Evolutionary conservation across 92 coral and sea anemone species (phyloP).

Genomic region (Phenganax marumi): DNA sequence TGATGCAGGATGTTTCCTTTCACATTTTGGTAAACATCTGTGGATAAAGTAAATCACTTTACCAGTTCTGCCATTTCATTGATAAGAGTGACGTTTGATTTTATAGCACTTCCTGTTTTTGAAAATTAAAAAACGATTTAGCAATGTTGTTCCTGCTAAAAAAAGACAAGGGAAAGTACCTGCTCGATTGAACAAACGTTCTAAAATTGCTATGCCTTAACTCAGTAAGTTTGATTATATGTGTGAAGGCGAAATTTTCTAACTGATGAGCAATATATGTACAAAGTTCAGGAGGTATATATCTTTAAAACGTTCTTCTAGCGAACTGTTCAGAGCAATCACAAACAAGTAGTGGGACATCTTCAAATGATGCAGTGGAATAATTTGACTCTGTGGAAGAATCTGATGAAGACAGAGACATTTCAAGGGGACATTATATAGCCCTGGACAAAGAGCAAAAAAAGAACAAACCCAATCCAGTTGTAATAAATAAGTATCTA

Average conservation of each 20-base stretch:
- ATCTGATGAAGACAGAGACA: not conserved
- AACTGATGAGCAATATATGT: not conserved
- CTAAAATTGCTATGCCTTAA: not conserved
- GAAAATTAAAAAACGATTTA: constrained; percentile 5
- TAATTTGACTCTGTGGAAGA: not conserved
- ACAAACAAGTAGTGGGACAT: not conserved
- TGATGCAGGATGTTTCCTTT: too few species aligned
- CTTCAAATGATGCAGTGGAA: not conserved
- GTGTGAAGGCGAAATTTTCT: not conserved
- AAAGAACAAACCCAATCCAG: not conserved
- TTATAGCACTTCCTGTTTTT: not conserved
- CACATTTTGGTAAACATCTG: not conserved
- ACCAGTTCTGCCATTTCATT: not conserved
- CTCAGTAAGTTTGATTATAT: not conserved
- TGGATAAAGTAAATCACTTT: not conserved
- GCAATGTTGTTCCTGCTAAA: not conserved
- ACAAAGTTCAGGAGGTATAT: not conserved
- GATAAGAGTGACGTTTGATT: not conserved
- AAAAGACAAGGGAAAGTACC: constrained; percentile 20
- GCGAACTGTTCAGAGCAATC: too few species aligned
- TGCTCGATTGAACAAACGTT: not conserved
- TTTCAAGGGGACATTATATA: not conserved
- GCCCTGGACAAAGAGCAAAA: constrained; percentile 13
- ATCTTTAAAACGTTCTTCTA: too few species aligned
- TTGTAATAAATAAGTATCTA: constrained; percentile 1